phyloP scores from a whole-genome alignment of 2,888 invertebrate species.

The Pyralis farinalis region DNA sequence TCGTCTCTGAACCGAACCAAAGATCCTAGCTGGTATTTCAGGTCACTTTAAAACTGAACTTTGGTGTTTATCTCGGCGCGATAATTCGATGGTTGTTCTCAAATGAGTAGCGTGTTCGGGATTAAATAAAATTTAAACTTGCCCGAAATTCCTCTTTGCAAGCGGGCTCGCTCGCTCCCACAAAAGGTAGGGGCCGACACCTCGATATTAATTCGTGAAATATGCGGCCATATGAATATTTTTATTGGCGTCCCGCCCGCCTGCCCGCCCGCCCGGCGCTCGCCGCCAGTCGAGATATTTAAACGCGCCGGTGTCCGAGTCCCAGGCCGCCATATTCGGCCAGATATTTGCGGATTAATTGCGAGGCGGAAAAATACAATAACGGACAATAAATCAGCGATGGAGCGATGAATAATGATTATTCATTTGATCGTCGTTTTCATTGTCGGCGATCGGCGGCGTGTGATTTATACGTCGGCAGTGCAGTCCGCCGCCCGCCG shows the following conservation, averaged over 20 bases:
- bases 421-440: slow-evolving; percentile 47
- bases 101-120: too few relatives aligned
- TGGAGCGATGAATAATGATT: slow-evolving; percentile 57
- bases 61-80: too few relatives aligned
- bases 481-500: slow-evolving; percentile 5
- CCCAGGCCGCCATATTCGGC: not conserved
- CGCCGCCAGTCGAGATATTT: not conserved
- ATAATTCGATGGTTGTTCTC: too few relatives aligned
- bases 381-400: slow-evolving; percentile 56
- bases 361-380: slow-evolving; percentile 54
- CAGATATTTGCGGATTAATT: slow-evolving; percentile 49
- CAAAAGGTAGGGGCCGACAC: too few relatives aligned
- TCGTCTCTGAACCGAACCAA: too few relatives aligned
- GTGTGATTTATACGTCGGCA: slow-evolving; percentile 18
- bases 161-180: too few relatives aligned
- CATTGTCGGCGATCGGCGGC: slow-evolving; percentile 26
- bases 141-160: too few relatives aligned
- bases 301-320: slow-evolving; percentile 7
- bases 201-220: too few relatives aligned
- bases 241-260: not conserved
- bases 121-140: too few relatives aligned
- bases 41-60: too few relatives aligned
- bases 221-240: not conserved
- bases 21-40: too few relatives aligned
- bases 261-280: not conserved